These are phyloP conservation scores for Ptychodera flava DNA, from an alignment of 35 echinoderm and acorn worm species.

Conservation along the genomic window DNA sequence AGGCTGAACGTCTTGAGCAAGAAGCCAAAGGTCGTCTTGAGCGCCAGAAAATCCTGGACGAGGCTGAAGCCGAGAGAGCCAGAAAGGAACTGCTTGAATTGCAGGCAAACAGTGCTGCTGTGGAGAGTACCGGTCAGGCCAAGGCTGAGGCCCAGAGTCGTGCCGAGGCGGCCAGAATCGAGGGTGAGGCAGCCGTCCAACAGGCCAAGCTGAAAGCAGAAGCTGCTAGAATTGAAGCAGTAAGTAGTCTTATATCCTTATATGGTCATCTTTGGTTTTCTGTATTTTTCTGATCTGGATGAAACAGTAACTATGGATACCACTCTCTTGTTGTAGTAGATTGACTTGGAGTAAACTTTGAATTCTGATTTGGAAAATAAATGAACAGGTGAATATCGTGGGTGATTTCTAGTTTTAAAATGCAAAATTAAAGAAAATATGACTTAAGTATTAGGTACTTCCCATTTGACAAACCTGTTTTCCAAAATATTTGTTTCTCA, in stretches of 20 bases:
- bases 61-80: constrained; percentile 92
- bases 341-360: too few relatives aligned
- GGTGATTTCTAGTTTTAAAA: too few relatives aligned
- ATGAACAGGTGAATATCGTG: too few relatives aligned
- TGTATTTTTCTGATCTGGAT: too few relatives aligned
- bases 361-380: too few relatives aligned
- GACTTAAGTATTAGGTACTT: too few relatives aligned
- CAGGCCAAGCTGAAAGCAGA: constrained; percentile 96
- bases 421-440: too few relatives aligned
- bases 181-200: constrained; percentile 91
- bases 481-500: too few relatives aligned
- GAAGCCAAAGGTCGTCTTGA: constrained; percentile 95
- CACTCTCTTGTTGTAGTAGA: too few relatives aligned
- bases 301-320: too few relatives aligned
- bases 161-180: constrained; percentile 87
- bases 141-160: constrained; percentile 96
- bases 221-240: constrained; percentile 93
- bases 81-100: constrained; percentile 92
- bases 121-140: constrained; percentile 95
- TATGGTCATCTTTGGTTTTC: too few relatives aligned
- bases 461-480: too few relatives aligned
- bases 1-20: constrained; percentile 93
- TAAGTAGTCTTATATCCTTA: constrained; percentile 52
- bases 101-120: constrained; percentile 96
- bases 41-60: constrained; percentile 95